These are phyloP conservation scores for Corythoichthys intestinalis DNA, from an alignment of 2,113 vertebrate species.

Conservation along the genomic window DNA sequence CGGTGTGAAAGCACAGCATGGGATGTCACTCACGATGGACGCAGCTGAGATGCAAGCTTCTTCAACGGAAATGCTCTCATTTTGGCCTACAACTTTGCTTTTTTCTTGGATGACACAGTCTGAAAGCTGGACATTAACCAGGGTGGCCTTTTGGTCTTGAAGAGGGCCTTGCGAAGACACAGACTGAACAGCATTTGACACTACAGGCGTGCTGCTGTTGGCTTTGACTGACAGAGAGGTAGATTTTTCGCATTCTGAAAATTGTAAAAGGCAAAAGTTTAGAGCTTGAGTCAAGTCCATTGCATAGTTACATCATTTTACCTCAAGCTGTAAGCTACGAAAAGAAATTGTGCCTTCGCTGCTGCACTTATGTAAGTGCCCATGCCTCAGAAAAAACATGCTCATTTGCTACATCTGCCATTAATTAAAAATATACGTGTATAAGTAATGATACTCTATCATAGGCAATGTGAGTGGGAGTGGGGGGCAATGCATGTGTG, in stretches of 20 bases:
- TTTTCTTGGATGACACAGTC: constrained; percentile 20
- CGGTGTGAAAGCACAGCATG: constrained; percentile 67
- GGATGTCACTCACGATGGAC: constrained; percentile 68
- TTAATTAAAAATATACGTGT: too few species aligned
- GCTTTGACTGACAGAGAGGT: constrained; percentile 27
- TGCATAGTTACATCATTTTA: constrained; percentile 43
- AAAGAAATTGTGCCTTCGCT: constrained; percentile 56
- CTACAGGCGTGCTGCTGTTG: constrained; percentile 46
- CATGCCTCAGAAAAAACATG: constrained; percentile 15
- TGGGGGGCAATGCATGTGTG: too few species aligned
- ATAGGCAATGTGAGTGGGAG: too few species aligned
- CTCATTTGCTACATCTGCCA: background rate
- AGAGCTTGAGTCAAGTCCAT: constrained; percentile 6
- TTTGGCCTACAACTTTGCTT: constrained; percentile 14
- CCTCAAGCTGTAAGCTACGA: constrained; percentile 41
- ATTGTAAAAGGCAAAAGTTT: constrained; percentile 27
- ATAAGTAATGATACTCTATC: too few species aligned
- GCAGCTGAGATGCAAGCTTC: constrained; percentile 61
- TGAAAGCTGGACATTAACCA: constrained; percentile 45
- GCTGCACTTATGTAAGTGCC: constrained; percentile 71
- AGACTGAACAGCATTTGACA: constrained; percentile 56
- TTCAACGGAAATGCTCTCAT: constrained; percentile 35
- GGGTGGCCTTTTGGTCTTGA: constrained; percentile 16
- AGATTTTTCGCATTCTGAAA: constrained; percentile 53
- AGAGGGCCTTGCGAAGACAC: constrained; percentile 45